Percentiles rank a stretch among this genome's conserved stretches.
Conservation (phyloP, 2,888 invertebrate species). For the Dyspetes luteomarginatus region DNA sequence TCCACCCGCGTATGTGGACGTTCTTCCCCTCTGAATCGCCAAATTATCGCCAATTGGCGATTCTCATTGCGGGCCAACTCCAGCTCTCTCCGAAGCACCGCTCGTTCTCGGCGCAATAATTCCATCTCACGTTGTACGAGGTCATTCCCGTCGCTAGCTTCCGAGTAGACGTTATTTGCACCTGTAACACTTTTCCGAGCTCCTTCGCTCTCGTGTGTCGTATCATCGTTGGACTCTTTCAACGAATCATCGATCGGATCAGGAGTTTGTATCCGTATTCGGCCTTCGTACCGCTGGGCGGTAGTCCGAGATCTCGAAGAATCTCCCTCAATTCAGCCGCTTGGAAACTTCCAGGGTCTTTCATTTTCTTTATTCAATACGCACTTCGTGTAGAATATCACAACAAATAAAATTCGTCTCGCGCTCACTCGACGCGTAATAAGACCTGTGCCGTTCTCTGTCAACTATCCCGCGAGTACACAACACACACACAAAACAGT, state of each 20-base stretch:
- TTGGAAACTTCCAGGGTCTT: conserved; percentile 10
- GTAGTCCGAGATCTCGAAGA: conserved; percentile 5
- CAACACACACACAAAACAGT: too few species aligned
- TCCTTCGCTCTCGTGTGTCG: neutral
- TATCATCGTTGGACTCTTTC: too few species aligned
- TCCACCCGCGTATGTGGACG: neutral
- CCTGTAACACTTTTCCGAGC: neutral
- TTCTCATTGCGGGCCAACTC: neutral
- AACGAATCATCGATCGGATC: conserved; percentile 26
- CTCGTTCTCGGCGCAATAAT: conserved; percentile 14
- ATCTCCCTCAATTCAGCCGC: conserved; percentile 21
- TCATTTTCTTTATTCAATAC: neutral
- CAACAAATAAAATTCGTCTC: neutral
- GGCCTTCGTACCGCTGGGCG: neutral
- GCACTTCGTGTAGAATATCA: neutral
- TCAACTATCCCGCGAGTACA: neutral
- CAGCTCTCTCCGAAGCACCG: conserved; percentile 5
- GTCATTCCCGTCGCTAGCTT: neutral
- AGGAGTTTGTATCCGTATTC: conserved; percentile 17
- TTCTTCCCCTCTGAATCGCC: neutral
- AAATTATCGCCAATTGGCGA: too few species aligned
- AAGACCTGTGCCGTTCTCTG: neutral
- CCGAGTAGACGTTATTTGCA: neutral
- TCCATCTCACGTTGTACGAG: conserved; percentile 1
- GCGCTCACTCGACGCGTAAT: too few species aligned